phyloP scores from a whole-genome alignment of 2,888 invertebrate genomes.

The Meiosimyza platycephala region DNA sequence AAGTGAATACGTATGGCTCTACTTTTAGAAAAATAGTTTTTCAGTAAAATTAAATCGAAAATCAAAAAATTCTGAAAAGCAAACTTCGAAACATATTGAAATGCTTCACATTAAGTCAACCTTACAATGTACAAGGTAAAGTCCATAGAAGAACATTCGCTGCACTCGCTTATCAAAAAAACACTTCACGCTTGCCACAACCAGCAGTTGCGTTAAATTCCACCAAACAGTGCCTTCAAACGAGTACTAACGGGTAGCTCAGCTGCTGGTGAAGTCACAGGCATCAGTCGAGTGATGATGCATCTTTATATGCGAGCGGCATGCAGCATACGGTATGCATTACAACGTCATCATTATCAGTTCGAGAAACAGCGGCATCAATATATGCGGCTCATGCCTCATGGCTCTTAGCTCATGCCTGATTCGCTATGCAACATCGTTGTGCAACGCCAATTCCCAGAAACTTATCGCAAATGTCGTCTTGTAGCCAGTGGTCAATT shows the following conservation, averaged over 20 bases:
- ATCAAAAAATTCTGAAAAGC: no score
- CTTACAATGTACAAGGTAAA: no score
- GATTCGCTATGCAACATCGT: conserved; percentile 20
- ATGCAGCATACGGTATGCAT: conserved; percentile 16
- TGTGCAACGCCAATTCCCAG: conserved; percentile 23
- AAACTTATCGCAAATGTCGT: conserved; percentile 40
- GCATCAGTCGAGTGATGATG: conserved; percentile 1
- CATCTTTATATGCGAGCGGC: conserved; percentile 15
- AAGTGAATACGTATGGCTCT: no score
- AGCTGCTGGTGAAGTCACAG: conserved; percentile 1
- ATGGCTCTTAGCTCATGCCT: no score
- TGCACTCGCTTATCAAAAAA: background rate
- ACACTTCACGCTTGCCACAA: background rate
- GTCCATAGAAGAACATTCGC: no score
- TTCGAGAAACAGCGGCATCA: conserved; percentile 1
- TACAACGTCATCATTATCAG: conserved; percentile 15
- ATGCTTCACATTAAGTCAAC: no score
- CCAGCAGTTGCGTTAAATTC: conserved; percentile 17
- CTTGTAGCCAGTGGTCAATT: conserved; percentile 50
- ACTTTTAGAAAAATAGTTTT: no score
- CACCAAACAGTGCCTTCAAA: background rate
- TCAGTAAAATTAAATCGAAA: no score
- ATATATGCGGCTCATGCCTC: background rate
- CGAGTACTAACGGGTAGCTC: background rate
- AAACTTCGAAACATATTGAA: no score